Evolutionary conservation across 2,888 invertebrate genomes (phyloP).

Genomic region (Polyommatus iphigenia): DNA sequence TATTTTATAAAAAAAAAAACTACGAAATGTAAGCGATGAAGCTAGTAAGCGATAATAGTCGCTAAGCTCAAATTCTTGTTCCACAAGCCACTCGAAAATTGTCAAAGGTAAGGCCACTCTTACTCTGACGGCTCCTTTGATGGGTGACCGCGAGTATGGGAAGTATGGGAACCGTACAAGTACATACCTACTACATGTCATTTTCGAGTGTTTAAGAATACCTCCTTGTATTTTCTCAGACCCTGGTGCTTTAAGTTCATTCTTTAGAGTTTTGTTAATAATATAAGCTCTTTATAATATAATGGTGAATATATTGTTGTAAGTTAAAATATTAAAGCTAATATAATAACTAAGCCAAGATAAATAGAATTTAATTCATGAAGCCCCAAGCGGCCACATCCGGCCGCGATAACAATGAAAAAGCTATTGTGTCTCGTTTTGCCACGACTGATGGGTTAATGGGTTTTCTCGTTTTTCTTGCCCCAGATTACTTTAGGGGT

Average conservation of each 20-base stretch:
- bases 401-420: too few relatives aligned
- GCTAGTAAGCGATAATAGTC: not conserved
- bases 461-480: too few relatives aligned
- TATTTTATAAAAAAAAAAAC: too few relatives aligned
- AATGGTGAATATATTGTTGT: too few relatives aligned
- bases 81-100: constrained; percentile 44
- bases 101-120: constrained; percentile 51
- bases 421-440: too few relatives aligned
- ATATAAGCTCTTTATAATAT: not conserved
- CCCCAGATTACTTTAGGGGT: too few relatives aligned
- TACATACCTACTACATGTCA: constrained; percentile 23
- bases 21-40: too few relatives aligned
- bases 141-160: constrained; percentile 46
- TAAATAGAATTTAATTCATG: too few relatives aligned
- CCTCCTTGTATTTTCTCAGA: constrained; percentile 2
- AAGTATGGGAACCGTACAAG: constrained; percentile 41
- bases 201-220: constrained; percentile 12
- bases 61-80: constrained; percentile 34
- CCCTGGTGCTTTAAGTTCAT: constrained; percentile 16
- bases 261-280: not conserved
- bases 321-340: too few relatives aligned
- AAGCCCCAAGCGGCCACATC: too few relatives aligned
- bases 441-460: too few relatives aligned
- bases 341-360: too few relatives aligned
- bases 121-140: constrained; percentile 46